A percentile compares a stretch with the other conserved stretches of the same genome.
phyloP scores from a whole-genome alignment of 1,140 invertebrate genomes.

The Drosophila mojavensis region DNA sequence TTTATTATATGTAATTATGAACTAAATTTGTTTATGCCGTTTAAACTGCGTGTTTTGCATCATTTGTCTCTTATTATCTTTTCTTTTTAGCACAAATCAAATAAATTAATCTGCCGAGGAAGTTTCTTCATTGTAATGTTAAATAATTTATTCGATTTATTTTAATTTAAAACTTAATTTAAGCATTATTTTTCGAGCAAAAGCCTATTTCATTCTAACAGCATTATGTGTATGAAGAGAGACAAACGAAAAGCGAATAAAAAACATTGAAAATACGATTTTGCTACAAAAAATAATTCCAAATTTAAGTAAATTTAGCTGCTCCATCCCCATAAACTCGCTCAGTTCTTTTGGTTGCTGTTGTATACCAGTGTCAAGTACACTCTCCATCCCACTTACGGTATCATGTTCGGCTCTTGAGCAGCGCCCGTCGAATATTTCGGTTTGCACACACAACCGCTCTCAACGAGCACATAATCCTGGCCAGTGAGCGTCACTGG shows the following conservation, averaged over 20 bases:
- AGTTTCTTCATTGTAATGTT: slow-evolving; percentile 38
- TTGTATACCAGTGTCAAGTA: slow-evolving; percentile 35
- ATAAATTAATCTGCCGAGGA: slow-evolving; percentile 42
- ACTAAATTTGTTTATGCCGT: slow-evolving; percentile 32
- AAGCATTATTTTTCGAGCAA: slow-evolving; percentile 78
- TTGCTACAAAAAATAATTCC: slow-evolving; percentile 82
- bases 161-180: slow-evolving; percentile 68
- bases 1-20: slow-evolving; percentile 38
- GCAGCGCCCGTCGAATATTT: slow-evolving; percentile 87
- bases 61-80: slow-evolving; percentile 30
- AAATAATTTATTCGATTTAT: slow-evolving; percentile 53
- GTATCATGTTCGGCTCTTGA: slow-evolving; percentile 85
- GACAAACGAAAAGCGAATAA: slow-evolving; percentile 60
- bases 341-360: slow-evolving; percentile 82
- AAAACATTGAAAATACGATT: slow-evolving; percentile 79
- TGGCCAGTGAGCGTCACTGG: slow-evolving; percentile 95
- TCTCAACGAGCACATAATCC: slow-evolving; percentile 96
- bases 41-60: slow-evolving; percentile 54
- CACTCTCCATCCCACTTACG: slow-evolving; percentile 56
- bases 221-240: slow-evolving; percentile 24
- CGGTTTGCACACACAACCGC: slow-evolving; percentile 95
- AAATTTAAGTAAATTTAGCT: slow-evolving; percentile 64
- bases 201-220: slow-evolving; percentile 72
- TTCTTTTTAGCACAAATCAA: slow-evolving; percentile 66
- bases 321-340: slow-evolving; percentile 64